Evolutionary conservation across 2,888 invertebrate genomes (phyloP).

Genomic region (Diarsia brunnea): DNA sequence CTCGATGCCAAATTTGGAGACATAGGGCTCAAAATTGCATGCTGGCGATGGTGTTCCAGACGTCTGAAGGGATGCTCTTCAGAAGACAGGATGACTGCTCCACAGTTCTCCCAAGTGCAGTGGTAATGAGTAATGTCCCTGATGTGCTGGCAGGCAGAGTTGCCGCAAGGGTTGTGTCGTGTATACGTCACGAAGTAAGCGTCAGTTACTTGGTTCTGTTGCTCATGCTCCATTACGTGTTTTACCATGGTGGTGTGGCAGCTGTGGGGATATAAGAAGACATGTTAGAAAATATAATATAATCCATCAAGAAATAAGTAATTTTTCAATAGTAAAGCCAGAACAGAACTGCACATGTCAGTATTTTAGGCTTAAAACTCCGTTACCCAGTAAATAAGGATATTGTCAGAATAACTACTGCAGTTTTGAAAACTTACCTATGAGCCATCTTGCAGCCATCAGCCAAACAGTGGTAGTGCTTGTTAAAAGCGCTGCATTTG

Average conservation of each 20-base stretch:
- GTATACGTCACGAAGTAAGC: conserved; percentile 93
- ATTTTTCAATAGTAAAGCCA: neutral
- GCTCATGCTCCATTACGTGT: conserved; percentile 96
- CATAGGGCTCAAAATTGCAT: conserved; percentile 93
- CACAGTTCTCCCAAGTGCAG: conserved; percentile 97
- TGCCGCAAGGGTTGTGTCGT: conserved; percentile 92
- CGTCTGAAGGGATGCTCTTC: conserved; percentile 95
- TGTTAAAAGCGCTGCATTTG: conserved; percentile 92
- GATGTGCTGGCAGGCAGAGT: conserved; percentile 93
- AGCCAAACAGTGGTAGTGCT: conserved; percentile 96
- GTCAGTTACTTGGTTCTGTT: conserved; percentile 96
- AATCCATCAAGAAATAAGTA: too few relatives aligned
- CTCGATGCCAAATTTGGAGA: conserved; percentile 90
- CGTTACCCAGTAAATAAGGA: too few relatives aligned
- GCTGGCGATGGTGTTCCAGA: conserved; percentile 96
- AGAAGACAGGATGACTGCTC: conserved; percentile 94
- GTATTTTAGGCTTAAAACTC: neutral
- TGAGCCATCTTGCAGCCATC: conserved; percentile 94
- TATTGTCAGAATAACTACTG: too few relatives aligned
- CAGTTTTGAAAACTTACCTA: conserved; percentile 83
- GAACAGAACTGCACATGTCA: neutral
- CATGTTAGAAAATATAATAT: neutral
- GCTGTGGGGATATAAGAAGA: conserved; percentile 72
- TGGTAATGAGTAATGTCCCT: conserved; percentile 96
- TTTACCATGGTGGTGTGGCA: conserved; percentile 94